Percentiles rank a stretch among this genome's conserved stretches.
These are phyloP conservation scores for Eufriesea mexicana DNA, from an alignment of 1,140 invertebrate genomes.

Conservation along the genomic window DNA sequence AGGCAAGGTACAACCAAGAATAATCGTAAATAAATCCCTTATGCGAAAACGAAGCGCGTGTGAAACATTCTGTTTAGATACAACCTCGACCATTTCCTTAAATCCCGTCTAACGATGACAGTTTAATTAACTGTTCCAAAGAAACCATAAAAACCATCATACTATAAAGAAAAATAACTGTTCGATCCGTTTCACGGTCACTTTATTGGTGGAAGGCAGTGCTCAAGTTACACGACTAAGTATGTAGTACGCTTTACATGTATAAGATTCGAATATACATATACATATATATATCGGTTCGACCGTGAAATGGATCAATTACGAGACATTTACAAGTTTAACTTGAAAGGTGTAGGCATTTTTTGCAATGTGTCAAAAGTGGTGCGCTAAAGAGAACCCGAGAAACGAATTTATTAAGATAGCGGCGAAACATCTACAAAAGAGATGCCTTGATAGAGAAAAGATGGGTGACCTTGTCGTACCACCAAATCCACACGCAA, in stretches of 20 bases:
- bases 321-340: slow-evolving; percentile 37
- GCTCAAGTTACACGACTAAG: slow-evolving; percentile 69
- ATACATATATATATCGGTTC: slow-evolving; percentile 60
- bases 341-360: neutral
- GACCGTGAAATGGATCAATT: slow-evolving; percentile 65
- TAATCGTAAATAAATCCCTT: slow-evolving; percentile 10
- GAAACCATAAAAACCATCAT: slow-evolving; percentile 42
- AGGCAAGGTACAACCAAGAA: slow-evolving; percentile 18
- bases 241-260: slow-evolving; percentile 42
- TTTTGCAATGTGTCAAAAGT: slow-evolving; percentile 43
- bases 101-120: neutral
- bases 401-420: neutral
- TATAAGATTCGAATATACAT: slow-evolving; percentile 68
- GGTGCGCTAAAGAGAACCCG: slow-evolving; percentile 46
- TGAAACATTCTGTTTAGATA: neutral
- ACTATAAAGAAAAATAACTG: slow-evolving; percentile 31
- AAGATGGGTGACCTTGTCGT: slow-evolving; percentile 26
- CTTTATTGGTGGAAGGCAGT: slow-evolving; percentile 75
- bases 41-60: slow-evolving; percentile 16
- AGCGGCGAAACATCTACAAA: neutral
- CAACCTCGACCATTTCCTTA: neutral
- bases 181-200: slow-evolving; percentile 70
- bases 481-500: slow-evolving; percentile 52
- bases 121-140: neutral
- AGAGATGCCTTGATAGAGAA: slow-evolving; percentile 5